Conservation (phyloP, 1,140 invertebrate genomes). For the Drosophila miranda region DNA sequence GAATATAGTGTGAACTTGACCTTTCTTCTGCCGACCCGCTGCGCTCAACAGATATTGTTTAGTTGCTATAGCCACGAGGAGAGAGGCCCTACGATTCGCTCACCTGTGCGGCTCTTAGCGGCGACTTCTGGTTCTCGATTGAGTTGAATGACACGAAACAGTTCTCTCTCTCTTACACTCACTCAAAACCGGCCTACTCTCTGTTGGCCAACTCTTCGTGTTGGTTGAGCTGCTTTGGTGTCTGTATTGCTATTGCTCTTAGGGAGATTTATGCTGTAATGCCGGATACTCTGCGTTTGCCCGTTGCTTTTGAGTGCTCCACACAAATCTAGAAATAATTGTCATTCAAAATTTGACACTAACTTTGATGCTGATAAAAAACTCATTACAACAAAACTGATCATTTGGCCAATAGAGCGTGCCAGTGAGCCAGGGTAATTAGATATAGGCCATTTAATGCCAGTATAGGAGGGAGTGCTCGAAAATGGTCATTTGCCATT, state of each 20-base stretch:
- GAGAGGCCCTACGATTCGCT: neutral
- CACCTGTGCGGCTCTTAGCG: slow-evolving; percentile 14
- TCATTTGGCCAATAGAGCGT: slow-evolving; percentile 51
- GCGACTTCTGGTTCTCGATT: slow-evolving; percentile 39
- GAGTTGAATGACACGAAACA: slow-evolving; percentile 70
- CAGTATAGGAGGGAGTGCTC: slow-evolving; percentile 8
- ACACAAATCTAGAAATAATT: slow-evolving; percentile 42
- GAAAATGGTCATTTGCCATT: slow-evolving; percentile 73
- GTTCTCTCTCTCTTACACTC: slow-evolving; percentile 31
- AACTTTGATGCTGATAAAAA: slow-evolving; percentile 18
- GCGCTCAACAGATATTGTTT: slow-evolving; percentile 46
- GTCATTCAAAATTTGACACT: slow-evolving; percentile 6
- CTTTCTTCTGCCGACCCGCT: slow-evolving; percentile 45
- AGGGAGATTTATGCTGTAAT: slow-evolving; percentile 47
- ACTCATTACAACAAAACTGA: slow-evolving; percentile 18
- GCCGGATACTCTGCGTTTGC: slow-evolving; percentile 5
- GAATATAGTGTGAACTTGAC: slow-evolving; percentile 47
- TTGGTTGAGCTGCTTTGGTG: slow-evolving; percentile 42
- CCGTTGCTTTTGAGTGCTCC: slow-evolving; percentile 31
- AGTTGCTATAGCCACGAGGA: slow-evolving; percentile 46
- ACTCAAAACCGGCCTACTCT: slow-evolving; percentile 45
- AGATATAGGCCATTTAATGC: slow-evolving; percentile 13
- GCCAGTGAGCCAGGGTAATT: slow-evolving; percentile 20
- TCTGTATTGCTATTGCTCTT: slow-evolving; percentile 7
- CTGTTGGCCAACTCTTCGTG: slow-evolving; percentile 31